Evolutionary conservation across 2,113 vertebrate genomes (phyloP), one percentile per base, ranked within the genome.

Genomic region (Planiliza haematocheilus): DNA sequence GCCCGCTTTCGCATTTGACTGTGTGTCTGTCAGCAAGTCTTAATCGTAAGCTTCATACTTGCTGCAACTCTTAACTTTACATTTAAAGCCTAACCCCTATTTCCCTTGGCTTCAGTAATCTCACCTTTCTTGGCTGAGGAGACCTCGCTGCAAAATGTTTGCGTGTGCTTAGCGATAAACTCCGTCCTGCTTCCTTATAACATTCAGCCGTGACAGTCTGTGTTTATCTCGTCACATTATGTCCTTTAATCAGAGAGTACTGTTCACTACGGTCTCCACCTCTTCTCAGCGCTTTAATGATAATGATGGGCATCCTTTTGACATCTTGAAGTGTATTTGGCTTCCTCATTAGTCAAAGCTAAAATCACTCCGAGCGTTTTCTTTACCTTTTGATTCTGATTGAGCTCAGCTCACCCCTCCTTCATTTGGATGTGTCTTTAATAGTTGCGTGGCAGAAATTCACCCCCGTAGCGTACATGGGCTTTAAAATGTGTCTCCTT

Each of bases 201-300:
- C 75, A 2, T 71, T 59, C 34, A 42, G 30, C 16, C 34, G 10
- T 74, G 79, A 61, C 81, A 77, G 70, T 43, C 45, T 1, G 52
- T 69, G 71, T 83, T 91, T 78, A 86, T 79, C 55, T 65, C 43
- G 38, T 57, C 63, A 73, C 17, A 71, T 76, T 76, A 63, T 67
- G 55, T 55, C 14, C 49, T 55, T 18, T 66, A 73, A 72, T 74
- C 69, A 75, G 43, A 68, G 50, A 63, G 24, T 7, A 20, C 60
- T 57, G 50, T 65, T 83, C 39, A 70, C 62, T 62, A 55, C 38
- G 24, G 37, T 10, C 48, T 74, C 57, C 45, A 60, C 11, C 60
- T 57, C 46, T 66, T 41, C 73, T 42, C 58, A 13, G 0, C 51
- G 24, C 53, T 64, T 30, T 65, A 61, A 56, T 50, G 48, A 63